Evolutionary conservation across 2,888 invertebrate species (phyloP).

Genomic region (Napeogenes sylphis): DNA sequence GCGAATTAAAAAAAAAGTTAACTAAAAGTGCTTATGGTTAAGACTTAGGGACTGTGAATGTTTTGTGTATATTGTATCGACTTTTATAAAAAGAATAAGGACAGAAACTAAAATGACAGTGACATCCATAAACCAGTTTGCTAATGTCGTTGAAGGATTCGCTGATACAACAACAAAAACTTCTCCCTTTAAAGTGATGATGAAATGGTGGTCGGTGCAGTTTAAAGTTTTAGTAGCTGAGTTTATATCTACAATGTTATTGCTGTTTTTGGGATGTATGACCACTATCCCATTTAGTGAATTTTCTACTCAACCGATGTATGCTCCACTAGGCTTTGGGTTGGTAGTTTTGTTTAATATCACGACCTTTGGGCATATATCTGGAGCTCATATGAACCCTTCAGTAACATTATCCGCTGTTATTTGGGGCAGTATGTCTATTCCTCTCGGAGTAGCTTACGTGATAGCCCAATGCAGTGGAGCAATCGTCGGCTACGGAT

Average conservation of each 20-base stretch:
- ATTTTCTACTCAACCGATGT: conserved; percentile 57
- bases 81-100: not conserved
- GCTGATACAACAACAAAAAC: conserved; percentile 33
- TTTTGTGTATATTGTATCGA: conserved; percentile 2
- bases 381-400: conserved; percentile 85
- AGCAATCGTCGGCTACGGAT: conserved; percentile 82
- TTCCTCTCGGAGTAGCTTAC: conserved; percentile 79
- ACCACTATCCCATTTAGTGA: conserved; percentile 75
- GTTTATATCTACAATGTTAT: conserved; percentile 79
- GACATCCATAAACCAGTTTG: conserved; percentile 33
- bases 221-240: conserved; percentile 68
- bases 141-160: conserved; percentile 40
- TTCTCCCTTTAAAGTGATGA: conserved; percentile 23
- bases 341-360: conserved; percentile 80
- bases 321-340: conserved; percentile 79
- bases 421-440: conserved; percentile 75
- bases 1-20: conserved; percentile 10
- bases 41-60: conserved; percentile 3
- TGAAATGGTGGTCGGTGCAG: conserved; percentile 45
- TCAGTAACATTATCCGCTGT: conserved; percentile 82
- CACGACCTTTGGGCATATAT: conserved; percentile 83
- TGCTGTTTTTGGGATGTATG: conserved; percentile 86
- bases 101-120: conserved; percentile 34
- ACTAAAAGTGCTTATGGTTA: conserved; percentile 3
- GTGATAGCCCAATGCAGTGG: conserved; percentile 82